Percentiles rank a stretch among this genome's conserved stretches.
Evolutionary conservation across 2,888 invertebrate species (phyloP).

Genomic region (Drosophila gaucha): DNA sequence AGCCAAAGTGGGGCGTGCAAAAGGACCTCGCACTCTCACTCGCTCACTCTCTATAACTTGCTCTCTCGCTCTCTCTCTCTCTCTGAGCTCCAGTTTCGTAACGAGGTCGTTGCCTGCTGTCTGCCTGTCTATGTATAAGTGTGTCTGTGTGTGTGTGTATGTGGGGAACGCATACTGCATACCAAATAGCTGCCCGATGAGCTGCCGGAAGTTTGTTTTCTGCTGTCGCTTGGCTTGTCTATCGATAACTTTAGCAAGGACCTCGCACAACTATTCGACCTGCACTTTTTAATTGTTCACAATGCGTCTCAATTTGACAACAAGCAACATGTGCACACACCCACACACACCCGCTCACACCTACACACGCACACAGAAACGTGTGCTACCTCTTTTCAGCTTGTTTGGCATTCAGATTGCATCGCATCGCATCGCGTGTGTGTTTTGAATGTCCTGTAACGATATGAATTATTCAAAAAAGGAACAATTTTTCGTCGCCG

Average conservation of each 20-base stretch:
- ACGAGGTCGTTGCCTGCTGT: slow-evolving; percentile 76
- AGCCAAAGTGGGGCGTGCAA: slow-evolving; percentile 56
- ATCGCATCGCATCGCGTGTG: slow-evolving; percentile 77
- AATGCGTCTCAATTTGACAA: slow-evolving; percentile 73
- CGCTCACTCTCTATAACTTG: slow-evolving; percentile 5
- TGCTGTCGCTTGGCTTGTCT: slow-evolving; percentile 24
- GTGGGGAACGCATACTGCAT: slow-evolving; percentile 68
- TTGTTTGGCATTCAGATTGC: slow-evolving; percentile 84
- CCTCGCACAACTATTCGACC: slow-evolving; percentile 62
- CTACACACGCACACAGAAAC: neutral
- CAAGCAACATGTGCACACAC: slow-evolving; percentile 71
- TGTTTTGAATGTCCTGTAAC: slow-evolving; percentile 85
- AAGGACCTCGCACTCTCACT: slow-evolving; percentile 26
- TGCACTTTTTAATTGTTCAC: slow-evolving; percentile 68
- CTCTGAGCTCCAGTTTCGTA: slow-evolving; percentile 69
- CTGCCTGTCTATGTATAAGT: slow-evolving; percentile 19
- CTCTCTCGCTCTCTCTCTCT: slow-evolving; percentile 1
- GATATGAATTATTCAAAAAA: slow-evolving; percentile 85
- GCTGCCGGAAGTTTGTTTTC: slow-evolving; percentile 54
- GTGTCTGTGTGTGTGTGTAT: slow-evolving; percentile 39
- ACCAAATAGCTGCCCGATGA: slow-evolving; percentile 63
- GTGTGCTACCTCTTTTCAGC: slow-evolving; percentile 42
- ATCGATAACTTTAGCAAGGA: slow-evolving; percentile 59
- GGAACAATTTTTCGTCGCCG: slow-evolving; percentile 75
- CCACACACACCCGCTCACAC: slow-evolving; percentile 24